Conservation (phyloP, 2,888 invertebrate genomes). For the Tetranychus piercei region DNA sequence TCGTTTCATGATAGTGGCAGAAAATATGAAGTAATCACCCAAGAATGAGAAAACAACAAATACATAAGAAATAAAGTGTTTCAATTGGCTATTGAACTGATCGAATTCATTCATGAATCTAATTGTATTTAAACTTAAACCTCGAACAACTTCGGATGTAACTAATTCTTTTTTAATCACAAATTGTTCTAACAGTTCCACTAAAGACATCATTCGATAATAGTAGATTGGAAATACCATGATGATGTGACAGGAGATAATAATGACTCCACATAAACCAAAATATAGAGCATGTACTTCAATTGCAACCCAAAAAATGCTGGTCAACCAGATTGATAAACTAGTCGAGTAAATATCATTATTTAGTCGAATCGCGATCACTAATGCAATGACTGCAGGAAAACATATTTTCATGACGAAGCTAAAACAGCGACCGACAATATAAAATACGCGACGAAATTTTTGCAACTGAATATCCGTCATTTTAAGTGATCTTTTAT, state of each 20-base stretch:
- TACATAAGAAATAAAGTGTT: background rate
- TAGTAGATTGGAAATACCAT: background rate
- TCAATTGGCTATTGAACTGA: background rate
- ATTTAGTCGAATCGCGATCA: background rate
- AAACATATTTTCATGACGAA: background rate
- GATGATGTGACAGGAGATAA: background rate
- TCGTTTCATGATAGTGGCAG: background rate
- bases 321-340: background rate
- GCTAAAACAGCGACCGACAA: background rate
- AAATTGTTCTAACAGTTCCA: background rate
- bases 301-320: background rate
- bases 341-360: background rate
- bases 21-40: background rate
- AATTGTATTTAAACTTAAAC: background rate
- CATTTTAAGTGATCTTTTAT: background rate
- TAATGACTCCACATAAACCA: background rate
- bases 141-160: background rate
- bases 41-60: background rate
- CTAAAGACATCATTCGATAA: background rate
- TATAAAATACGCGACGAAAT: background rate
- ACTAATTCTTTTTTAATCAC: background rate
- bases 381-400: background rate
- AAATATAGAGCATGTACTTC: background rate
- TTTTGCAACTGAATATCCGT: background rate
- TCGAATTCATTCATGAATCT: background rate